Base-by-base conservation (phyloP, 2,113 vertebrate species). In the Paracanthobrama guichenoti region DNA sequence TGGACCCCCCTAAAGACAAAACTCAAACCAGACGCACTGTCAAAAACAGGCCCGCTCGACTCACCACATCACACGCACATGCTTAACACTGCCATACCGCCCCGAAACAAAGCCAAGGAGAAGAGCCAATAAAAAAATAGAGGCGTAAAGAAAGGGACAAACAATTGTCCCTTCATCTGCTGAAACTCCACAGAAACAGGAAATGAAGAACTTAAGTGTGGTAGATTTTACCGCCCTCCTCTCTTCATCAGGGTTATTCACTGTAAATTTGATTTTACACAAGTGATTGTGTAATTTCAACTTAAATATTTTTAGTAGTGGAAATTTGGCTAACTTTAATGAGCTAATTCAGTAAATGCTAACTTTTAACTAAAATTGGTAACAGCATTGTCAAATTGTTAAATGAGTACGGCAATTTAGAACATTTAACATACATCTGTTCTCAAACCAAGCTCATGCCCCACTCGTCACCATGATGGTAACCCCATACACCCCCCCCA, bases 161-260 rank as follows among this genome's bases (percentile, higher is more conserved):
- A 71, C 71, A 6, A 75, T 66, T 50, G 20, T 89, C 83, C 82
- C 88, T 84, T 86, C 84, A 88, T 88, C 88, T 89, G 86, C 72
- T 87, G 39, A 82, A 83, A 82, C 67, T 46, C 69, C 26, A 59
- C 82, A 44, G 77, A 44, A 71, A 39, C 81, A 88, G 87, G 81
- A 89, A 88, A 88, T 85, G 74, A 89, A 83, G 72, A 78, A 83
- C 81, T 84, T 75, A 83, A 73, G 73, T 71, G 79, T 48, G 73
- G 80, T 80, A 2, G 46, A 24, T 75, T 26, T 60, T 57, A 28
- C 53, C 13, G 57, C 28, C 26, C 53, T 16, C 42, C 66, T 85
- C 59, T 77, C 57, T 73, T 22, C 2, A 6, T 10, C 18, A 20
- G 22, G 69, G 6, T 72, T 24, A 46, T 50, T 5, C 14, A 50